phyloP scores from a whole-genome alignment of 1,140 invertebrate genomes.

The Drosophila nebulosa region DNA sequence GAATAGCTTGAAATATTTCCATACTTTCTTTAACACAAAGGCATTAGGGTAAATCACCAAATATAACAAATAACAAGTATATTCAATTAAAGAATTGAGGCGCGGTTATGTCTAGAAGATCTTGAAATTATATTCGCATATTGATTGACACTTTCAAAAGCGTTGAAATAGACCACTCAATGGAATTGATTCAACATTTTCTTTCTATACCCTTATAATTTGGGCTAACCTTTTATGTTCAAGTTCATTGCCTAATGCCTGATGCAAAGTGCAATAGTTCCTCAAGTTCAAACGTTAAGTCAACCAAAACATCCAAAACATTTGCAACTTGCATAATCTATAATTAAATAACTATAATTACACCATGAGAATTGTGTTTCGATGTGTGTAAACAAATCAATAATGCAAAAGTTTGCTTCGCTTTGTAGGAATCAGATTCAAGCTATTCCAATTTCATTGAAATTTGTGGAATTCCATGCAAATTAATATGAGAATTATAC shows the following conservation, averaged over 20 bases:
- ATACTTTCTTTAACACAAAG: slow-evolving; percentile 1
- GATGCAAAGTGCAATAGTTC: not conserved
- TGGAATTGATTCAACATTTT: too few species aligned
- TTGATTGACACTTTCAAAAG: too few species aligned
- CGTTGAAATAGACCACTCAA: too few species aligned
- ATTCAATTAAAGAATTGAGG: not conserved
- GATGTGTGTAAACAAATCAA: too few species aligned
- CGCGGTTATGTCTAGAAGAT: not conserved
- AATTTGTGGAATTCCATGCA: too few species aligned
- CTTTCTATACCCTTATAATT: too few species aligned
- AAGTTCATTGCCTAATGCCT: not conserved
- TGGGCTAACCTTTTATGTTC: not conserved
- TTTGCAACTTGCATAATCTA: not conserved
- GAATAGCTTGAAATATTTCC: slow-evolving; percentile 39
- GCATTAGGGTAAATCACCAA: not conserved
- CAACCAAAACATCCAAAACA: not conserved
- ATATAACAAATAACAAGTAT: not conserved
- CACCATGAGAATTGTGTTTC: too few species aligned
- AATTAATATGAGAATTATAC: too few species aligned
- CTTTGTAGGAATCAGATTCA: too few species aligned
- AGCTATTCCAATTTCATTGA: too few species aligned
- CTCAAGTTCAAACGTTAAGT: not conserved
- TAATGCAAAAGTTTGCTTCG: too few species aligned
- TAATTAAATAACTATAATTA: not conserved
- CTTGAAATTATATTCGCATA: not conserved